A percentile compares a stretch with the other conserved stretches of the same genome.
phyloP scores from a whole-genome alignment of 2,797 vertebrate species.

The Nannoperca australis region DNA sequence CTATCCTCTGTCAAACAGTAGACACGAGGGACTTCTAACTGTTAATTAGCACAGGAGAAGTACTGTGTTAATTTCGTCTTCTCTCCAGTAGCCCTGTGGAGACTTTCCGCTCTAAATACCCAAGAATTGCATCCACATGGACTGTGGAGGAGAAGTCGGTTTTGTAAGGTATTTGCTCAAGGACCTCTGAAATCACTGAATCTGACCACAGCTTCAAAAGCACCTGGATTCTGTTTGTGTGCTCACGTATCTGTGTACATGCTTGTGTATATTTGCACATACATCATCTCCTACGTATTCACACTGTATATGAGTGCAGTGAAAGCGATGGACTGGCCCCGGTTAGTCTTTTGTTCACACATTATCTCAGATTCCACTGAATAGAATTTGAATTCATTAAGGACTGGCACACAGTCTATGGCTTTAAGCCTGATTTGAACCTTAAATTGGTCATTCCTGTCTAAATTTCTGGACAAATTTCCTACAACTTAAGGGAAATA shows the following conservation, averaged over 20 bases:
- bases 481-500: background rate
- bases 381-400: background rate
- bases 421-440: background rate
- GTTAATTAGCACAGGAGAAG: conserved; percentile 71
- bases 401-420: background rate
- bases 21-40: conserved; percentile 57
- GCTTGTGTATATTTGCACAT: conserved; percentile 15
- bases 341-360: background rate
- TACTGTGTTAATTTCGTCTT: conserved; percentile 60
- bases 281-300: conserved; percentile 1
- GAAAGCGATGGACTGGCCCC: background rate
- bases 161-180: conserved; percentile 55
- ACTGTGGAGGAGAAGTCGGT: conserved; percentile 30
- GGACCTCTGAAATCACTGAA: conserved; percentile 43
- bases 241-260: conserved; percentile 25
- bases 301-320: background rate
- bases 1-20: conserved; percentile 56
- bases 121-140: conserved; percentile 80
- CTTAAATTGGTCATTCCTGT: background rate
- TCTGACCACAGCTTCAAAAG: conserved; percentile 21
- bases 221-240: conserved; percentile 51
- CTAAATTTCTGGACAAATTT: conserved; percentile 14
- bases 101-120: conserved; percentile 81
- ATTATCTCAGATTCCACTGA: background rate
- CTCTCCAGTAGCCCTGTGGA: conserved; percentile 73